A percentile compares a stretch with the other conserved stretches of the same genome.
Evolutionary conservation across 92 coral and sea anemone genomes (phyloP).

Genomic region (Ricordea florida): DNA sequence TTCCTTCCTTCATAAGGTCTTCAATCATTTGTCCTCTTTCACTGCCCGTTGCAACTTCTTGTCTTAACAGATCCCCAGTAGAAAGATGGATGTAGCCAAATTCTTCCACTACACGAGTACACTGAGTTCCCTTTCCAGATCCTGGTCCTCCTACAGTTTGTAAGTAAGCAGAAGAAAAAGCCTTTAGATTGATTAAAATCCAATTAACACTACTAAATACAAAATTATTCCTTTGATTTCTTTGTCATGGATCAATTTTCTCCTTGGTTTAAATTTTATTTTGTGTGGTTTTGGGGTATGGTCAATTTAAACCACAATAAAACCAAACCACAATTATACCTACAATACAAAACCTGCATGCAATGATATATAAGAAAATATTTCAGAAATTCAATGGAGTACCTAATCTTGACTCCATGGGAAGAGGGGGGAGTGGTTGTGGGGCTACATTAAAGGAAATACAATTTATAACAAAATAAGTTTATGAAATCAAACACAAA

Average conservation of each 20-base stretch:
- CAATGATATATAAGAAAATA: too few relatives aligned
- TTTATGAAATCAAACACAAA: too few relatives aligned
- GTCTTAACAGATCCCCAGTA: conserved; percentile 91
- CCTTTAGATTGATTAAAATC: neutral
- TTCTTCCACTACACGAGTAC: conserved; percentile 70
- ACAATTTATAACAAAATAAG: too few relatives aligned
- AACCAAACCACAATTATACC: too few relatives aligned
- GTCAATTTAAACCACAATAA: too few relatives aligned
- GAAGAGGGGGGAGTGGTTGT: too few relatives aligned
- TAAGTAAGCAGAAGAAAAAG: neutral
- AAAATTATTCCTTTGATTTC: neutral
- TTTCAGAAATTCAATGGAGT: too few relatives aligned
- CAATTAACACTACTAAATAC: neutral
- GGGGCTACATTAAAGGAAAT: too few relatives aligned
- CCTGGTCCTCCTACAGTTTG: conserved; percentile 84
- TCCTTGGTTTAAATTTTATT: too few relatives aligned
- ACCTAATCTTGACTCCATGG: too few relatives aligned
- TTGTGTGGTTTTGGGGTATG: too few relatives aligned
- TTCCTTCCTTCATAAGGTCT: conserved; percentile 84
- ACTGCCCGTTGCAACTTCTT: conserved; percentile 80
- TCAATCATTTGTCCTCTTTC: conserved; percentile 82
- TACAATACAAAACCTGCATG: too few relatives aligned
- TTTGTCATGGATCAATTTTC: neutral
- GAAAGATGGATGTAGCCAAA: conserved; percentile 88
- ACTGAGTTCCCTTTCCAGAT: conserved; percentile 95